Evolutionary conservation across 2,888 invertebrate species (phyloP).

Genomic region (Drosophila testacea): DNA sequence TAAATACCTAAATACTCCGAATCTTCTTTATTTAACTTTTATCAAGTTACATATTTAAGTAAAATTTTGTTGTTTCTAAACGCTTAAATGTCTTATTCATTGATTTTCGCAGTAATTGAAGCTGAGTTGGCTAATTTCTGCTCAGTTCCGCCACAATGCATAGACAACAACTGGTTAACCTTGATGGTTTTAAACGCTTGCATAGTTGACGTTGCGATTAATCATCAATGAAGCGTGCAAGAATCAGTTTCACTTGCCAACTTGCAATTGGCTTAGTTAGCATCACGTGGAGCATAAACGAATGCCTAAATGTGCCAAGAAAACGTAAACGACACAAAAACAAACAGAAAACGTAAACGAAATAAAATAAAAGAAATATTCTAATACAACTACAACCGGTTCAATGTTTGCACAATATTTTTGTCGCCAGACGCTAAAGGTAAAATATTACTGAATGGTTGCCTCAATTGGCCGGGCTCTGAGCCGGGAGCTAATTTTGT

Average conservation of each 20-base stretch:
- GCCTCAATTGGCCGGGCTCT: constrained; percentile 15
- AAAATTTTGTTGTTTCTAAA: background rate
- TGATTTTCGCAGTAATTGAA: constrained; percentile 54
- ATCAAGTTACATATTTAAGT: background rate
- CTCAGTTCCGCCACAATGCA: constrained; percentile 55
- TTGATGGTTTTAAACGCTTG: constrained; percentile 57
- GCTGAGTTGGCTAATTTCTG: constrained; percentile 37
- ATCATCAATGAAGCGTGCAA: constrained; percentile 80
- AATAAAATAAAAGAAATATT: constrained; percentile 18
- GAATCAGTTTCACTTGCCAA: constrained; percentile 46
- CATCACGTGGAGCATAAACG: constrained; percentile 52
- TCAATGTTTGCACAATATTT: constrained; percentile 78
- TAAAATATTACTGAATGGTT: constrained; percentile 72
- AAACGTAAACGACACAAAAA: constrained; percentile 27
- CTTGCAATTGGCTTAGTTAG: constrained; percentile 18
- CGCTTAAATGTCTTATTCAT: constrained; percentile 54
- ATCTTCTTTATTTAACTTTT: too few relatives aligned
- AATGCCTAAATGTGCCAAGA: constrained; percentile 30
- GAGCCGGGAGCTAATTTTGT: constrained; percentile 32
- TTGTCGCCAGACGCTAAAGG: constrained; percentile 71
- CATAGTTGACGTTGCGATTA: constrained; percentile 46
- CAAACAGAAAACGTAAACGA: constrained; percentile 21
- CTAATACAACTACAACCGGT: constrained; percentile 74
- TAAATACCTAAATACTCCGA: background rate
- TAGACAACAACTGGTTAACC: constrained; percentile 59